Conservation (phyloP, 2,888 invertebrate genomes). For the Anoplius nigerrimus region DNA sequence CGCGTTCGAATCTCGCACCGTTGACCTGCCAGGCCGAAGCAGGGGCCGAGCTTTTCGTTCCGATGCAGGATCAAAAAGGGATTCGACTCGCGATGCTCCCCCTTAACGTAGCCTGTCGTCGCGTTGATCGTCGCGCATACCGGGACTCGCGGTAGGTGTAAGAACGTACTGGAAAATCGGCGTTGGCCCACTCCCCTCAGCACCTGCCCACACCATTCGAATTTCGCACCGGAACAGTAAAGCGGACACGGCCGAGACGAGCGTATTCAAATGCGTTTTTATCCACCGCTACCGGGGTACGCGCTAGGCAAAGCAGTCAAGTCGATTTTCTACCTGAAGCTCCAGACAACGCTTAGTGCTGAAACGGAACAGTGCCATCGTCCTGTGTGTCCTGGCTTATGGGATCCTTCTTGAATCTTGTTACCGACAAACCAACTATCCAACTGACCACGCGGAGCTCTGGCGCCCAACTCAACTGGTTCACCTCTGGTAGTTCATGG, state of each 20-base stretch:
- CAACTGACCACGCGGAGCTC: slow-evolving; percentile 69
- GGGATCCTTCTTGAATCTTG: slow-evolving; percentile 41
- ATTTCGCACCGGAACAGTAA: slow-evolving; percentile 4
- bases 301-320: neutral
- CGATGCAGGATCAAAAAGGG: too few relatives aligned
- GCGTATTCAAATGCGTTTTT: neutral
- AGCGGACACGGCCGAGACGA: neutral
- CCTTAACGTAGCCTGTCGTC: too few relatives aligned
- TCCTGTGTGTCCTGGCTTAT: slow-evolving; percentile 53
- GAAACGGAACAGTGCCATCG: slow-evolving; percentile 72
- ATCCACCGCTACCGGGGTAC: neutral
- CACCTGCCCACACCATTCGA: slow-evolving; percentile 1
- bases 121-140: too few relatives aligned
- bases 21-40: too few relatives aligned
- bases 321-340: slow-evolving; percentile 61
- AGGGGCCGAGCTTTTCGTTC: too few relatives aligned
- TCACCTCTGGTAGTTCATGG: slow-evolving; percentile 37
- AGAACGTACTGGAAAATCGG: too few relatives aligned
- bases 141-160: too few relatives aligned
- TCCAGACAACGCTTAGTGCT: slow-evolving; percentile 70
- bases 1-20: too few relatives aligned
- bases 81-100: too few relatives aligned
- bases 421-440: slow-evolving; percentile 56
- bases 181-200: neutral
- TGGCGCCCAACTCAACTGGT: slow-evolving; percentile 69